Evolutionary conservation across 2,888 invertebrate species (phyloP), one percentile per base, ranked within the genome.

Genomic region (Schrankia costaestrigalis): DNA sequence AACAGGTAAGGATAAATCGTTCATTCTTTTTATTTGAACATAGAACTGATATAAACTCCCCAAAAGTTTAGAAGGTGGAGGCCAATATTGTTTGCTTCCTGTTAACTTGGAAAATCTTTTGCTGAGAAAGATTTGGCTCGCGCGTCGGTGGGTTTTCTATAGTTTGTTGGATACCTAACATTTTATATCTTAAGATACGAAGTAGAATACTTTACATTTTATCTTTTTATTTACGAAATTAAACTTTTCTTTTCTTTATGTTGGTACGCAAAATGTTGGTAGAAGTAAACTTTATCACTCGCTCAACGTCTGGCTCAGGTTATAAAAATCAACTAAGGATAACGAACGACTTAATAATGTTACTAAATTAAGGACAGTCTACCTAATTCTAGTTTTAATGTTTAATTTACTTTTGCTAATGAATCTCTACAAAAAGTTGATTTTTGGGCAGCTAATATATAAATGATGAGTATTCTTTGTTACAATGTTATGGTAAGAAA

Each of bases 1-100:
- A 85, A 87, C 85, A 84, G 84, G 84, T 85, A 82, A 79, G 83
- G 79, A 86, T 85, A 87, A 86, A 86, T 84, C 84, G 82, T 84
- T 82, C 78, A 81, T 81, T 83, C 83, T 85, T 84, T 84, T 84
- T 85, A 86, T 83, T 84, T 81, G 79, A 79, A 81, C 83, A 82
- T 78, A 78, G 80, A 83, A 81, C 79, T 80, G 76, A 82, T 80
- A 84, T 81, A 83, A 81, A 82, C 78, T 82, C 73, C 68, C 58
- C 56, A 65, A 71, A 81, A 79, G 63, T 79, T 82, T 59, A 60
- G 64, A 61, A 68, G 57, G 57, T 60, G 56, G 65, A 59, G 62
- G 54, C 57, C 59, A 59, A 73, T 77, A 76, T 78, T 77, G 75
- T 77, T 78, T 77, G 71, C 70, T 73, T 70, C 64, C 70, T 65